A percentile compares a stretch with the other conserved stretches of the same genome.
These are phyloP conservation scores for Drosophila rellima DNA, from an alignment of 2,888 invertebrate species.

Conservation along the genomic window DNA sequence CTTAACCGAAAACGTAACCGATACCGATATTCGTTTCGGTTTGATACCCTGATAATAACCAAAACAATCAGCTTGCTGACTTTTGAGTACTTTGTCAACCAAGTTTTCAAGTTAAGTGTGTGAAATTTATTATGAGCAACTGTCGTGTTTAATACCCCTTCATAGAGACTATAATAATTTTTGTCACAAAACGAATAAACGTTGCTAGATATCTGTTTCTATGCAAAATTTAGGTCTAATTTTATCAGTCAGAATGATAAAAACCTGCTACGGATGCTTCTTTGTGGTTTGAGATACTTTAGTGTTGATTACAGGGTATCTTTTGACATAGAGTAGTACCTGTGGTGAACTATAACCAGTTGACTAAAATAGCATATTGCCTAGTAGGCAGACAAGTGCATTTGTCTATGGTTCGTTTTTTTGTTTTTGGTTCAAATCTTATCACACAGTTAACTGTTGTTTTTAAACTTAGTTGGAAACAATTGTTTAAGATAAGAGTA, in stretches of 20 bases:
- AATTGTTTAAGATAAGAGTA: conserved; percentile 62
- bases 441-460: conserved; percentile 72
- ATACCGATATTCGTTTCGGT: too few species aligned
- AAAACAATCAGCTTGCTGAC: too few species aligned
- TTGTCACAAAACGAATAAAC: conserved; percentile 3
- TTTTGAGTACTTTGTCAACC: not conserved
- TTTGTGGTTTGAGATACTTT: not conserved
- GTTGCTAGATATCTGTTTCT: conserved; percentile 5
- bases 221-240: conserved; percentile 14
- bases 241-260: conserved; percentile 11
- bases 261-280: conserved; percentile 9
- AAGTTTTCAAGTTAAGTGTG: conserved; percentile 1
- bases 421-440: conserved; percentile 59
- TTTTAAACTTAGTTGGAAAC: conserved; percentile 70
- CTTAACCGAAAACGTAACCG: too few species aligned
- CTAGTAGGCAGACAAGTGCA: conserved; percentile 58
- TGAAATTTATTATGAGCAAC: not conserved
- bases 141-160: conserved; percentile 5
- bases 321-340: not conserved
- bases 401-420: conserved; percentile 41
- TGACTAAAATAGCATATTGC: conserved; percentile 44
- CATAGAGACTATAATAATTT: conserved; percentile 4
- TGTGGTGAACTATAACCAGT: conserved; percentile 12
- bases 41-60: too few species aligned
- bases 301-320: conserved; percentile 16